Conservation (phyloP, 2,113 vertebrate species). For the Castor canadensis region DNA sequence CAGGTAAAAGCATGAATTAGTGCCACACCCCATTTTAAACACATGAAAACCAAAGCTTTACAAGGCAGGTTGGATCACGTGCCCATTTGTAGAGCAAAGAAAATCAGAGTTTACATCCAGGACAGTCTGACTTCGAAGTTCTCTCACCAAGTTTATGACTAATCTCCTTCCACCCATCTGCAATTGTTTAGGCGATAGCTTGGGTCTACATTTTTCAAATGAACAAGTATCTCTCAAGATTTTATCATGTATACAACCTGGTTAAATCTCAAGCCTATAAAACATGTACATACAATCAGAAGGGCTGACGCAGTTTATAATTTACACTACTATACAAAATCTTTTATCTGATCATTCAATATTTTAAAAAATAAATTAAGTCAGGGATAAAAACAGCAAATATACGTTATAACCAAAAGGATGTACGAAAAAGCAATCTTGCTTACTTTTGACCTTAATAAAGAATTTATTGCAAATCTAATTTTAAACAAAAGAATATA, state of each 20-base stretch:
- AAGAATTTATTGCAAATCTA: constrained; percentile 78
- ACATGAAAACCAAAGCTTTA: neutral
- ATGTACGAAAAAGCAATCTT: constrained; percentile 58
- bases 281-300: neutral
- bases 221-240: neutral
- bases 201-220: neutral
- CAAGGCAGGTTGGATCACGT: neutral
- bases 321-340: neutral
- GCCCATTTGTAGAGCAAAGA: neutral
- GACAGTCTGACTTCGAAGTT: neutral
- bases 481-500: constrained; percentile 85
- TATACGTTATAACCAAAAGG: constrained; percentile 36
- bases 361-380: neutral
- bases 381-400: constrained; percentile 33
- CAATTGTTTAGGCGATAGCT: neutral
- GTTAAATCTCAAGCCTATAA: neutral
- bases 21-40: neutral
- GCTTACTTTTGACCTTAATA: constrained; percentile 62
- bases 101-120: neutral
- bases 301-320: neutral
- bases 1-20: neutral
- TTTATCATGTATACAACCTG: neutral
- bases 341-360: neutral
- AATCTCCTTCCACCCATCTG: neutral
- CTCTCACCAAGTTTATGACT: neutral